Evolutionary conservation across 2,113 vertebrate genomes (phyloP), one percentile per base, ranked within the genome.

Genomic region (Vulpes vulpes): DNA sequence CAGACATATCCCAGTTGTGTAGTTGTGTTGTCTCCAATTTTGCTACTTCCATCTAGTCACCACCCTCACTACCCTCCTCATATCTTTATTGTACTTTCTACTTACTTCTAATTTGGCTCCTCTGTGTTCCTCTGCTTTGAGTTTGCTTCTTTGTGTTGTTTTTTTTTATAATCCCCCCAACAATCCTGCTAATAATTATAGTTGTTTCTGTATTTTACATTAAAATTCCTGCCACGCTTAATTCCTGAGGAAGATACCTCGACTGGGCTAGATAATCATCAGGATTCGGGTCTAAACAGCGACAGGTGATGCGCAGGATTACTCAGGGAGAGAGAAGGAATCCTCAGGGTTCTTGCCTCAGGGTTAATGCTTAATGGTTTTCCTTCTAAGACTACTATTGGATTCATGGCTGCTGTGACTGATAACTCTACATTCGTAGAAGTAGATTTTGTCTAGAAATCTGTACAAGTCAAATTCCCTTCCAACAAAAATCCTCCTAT

Each of bases 81-180:
- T 51, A 57, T 53, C 8, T 51, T 95, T 82, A 64, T 14, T 64
- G 4, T 57, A 71, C 20, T 73, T 94, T 94, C 74, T 59, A 43
- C 43, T 89, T 82, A 62, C 23, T 73, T 76, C 87, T 67, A 83
- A 83, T 87, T 94, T 92, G 79, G 11, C 17, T 82, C 6, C 35
- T 89, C 76, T 69, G 11, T 43, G 69, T 88, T 43, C 23, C 11
- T 79, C 32, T 80, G 2, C 19, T 80, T 84, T 69, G 51, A 84
- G 38, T 80, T 59, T 89, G 38, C 15, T 91, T 84, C 80, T 91
- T 32, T 69, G 38, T 96, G 59, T 32, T 32, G n/a, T 95, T 55
- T 25, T 43, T 81, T 65, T 22, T 6, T 43, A 43, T 43, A 88
- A 79, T 38, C 19, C 51, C 22, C 10, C 25, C 35, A 49, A 69